phyloP scores from a whole-genome alignment of 2,113 vertebrate species.

The Catagonus wagneri region DNA sequence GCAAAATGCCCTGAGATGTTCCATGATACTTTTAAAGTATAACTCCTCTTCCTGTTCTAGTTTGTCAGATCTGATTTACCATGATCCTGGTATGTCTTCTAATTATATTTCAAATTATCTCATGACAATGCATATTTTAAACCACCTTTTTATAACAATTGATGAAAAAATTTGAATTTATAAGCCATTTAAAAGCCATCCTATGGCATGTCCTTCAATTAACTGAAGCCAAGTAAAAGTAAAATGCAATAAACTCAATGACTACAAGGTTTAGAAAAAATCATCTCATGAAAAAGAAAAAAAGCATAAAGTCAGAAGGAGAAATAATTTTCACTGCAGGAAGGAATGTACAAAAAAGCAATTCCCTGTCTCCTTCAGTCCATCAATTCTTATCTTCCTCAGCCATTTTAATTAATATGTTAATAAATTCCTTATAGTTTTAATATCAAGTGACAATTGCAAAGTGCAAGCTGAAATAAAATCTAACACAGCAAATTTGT shows the following conservation, averaged over 20 bases:
- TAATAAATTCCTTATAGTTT: constrained; percentile 90
- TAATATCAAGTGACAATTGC: constrained; percentile 86
- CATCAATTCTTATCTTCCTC: constrained; percentile 83
- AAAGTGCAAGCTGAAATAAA: constrained; percentile 82
- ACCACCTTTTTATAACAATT: constrained; percentile 79
- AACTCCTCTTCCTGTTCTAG: not conserved
- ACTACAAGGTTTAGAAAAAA: constrained; percentile 78
- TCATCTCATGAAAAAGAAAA: constrained; percentile 70
- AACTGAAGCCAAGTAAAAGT: constrained; percentile 85
- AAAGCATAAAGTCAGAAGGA: constrained; percentile 63
- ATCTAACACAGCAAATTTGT: constrained; percentile 83
- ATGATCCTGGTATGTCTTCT: constrained; percentile 59
- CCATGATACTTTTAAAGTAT: not conserved
- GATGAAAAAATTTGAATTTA: constrained; percentile 80
- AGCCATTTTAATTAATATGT: constrained; percentile 90
- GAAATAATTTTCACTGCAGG: constrained; percentile 75
- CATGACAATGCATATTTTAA: constrained; percentile 74
- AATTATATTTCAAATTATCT: constrained; percentile 76
- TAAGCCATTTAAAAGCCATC: constrained; percentile 83
- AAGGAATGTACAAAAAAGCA: constrained; percentile 66
- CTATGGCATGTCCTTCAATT: constrained; percentile 75
- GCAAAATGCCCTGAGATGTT: not conserved
- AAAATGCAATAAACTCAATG: constrained; percentile 86
- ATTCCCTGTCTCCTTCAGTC: constrained; percentile 66
- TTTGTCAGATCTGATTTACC: constrained; percentile 58